Evolutionary conservation across 2,888 invertebrate species (phyloP).

Genomic region (Lepetodrilus schrolli): DNA sequence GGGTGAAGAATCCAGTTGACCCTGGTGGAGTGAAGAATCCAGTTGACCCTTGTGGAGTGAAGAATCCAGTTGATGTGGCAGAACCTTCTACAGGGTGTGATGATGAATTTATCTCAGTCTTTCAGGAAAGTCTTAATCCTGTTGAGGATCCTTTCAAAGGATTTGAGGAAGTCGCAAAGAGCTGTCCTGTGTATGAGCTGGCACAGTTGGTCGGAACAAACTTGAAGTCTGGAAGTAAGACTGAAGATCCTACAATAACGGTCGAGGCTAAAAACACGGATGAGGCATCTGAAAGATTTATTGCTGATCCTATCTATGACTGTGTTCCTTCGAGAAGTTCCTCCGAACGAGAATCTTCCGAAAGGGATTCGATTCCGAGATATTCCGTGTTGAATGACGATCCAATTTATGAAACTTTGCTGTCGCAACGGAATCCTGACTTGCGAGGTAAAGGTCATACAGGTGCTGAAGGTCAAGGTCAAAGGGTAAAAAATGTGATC

Average conservation of each 20-base stretch:
- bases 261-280: background rate
- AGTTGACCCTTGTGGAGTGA: too few relatives aligned
- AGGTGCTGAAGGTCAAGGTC: background rate
- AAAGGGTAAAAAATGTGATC: background rate
- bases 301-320: slow-evolving; percentile 4
- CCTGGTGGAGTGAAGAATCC: too few relatives aligned
- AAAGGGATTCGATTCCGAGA: background rate
- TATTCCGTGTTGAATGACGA: background rate
- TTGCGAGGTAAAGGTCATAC: too few relatives aligned
- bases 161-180: background rate
- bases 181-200: background rate
- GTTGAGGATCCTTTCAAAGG: background rate
- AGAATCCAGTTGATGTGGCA: too few relatives aligned
- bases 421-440: too few relatives aligned
- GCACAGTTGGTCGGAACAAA: too few relatives aligned
- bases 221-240: background rate
- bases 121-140: background rate
- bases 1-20: too few relatives aligned
- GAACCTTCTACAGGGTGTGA: too few relatives aligned
- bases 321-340: background rate
- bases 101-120: background rate
- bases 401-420: background rate
- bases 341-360: background rate
- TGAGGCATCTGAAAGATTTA: background rate
- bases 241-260: too few relatives aligned